These are phyloP conservation scores for Paraescarpia echinospica DNA, from an alignment of 1,140 invertebrate genomes.

Conservation along the genomic window DNA sequence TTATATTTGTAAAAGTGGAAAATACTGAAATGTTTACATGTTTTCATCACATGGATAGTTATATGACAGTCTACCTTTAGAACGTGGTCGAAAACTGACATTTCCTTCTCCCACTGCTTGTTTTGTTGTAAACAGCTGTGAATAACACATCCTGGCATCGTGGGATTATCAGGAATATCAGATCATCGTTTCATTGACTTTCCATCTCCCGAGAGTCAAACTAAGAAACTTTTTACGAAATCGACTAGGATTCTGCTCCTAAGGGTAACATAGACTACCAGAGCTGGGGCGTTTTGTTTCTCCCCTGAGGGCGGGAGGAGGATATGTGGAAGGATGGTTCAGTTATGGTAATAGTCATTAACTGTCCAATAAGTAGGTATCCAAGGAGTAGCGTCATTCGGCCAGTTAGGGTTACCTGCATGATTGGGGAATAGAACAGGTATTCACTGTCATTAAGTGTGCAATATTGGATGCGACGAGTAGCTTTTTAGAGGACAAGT, in stretches of 20 bases:
- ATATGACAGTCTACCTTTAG: neutral
- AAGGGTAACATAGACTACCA: neutral
- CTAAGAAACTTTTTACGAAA: neutral
- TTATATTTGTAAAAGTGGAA: neutral
- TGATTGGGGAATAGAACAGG: too few species aligned
- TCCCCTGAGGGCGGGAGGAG: neutral
- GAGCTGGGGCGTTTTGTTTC: neutral
- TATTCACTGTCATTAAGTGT: too few species aligned
- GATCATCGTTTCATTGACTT: neutral
- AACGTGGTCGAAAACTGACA: neutral
- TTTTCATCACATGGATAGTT: neutral
- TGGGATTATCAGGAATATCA: neutral
- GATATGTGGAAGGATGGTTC: neutral
- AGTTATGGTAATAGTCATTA: neutral
- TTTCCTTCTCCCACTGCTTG: neutral
- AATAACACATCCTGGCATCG: neutral
- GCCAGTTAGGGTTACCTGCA: neutral
- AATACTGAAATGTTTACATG: neutral
- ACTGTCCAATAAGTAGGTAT: neutral
- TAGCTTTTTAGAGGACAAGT: too few species aligned
- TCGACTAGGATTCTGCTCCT: neutral
- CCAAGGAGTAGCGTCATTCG: neutral
- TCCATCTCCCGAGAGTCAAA: neutral
- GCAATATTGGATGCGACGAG: too few species aligned
- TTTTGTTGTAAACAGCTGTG: neutral